A percentile compares a stretch with the other conserved stretches of the same genome.
These are phyloP conservation scores for Prostheceraeus crozeri DNA, from an alignment of 2,888 invertebrate species.

Conservation along the genomic window DNA sequence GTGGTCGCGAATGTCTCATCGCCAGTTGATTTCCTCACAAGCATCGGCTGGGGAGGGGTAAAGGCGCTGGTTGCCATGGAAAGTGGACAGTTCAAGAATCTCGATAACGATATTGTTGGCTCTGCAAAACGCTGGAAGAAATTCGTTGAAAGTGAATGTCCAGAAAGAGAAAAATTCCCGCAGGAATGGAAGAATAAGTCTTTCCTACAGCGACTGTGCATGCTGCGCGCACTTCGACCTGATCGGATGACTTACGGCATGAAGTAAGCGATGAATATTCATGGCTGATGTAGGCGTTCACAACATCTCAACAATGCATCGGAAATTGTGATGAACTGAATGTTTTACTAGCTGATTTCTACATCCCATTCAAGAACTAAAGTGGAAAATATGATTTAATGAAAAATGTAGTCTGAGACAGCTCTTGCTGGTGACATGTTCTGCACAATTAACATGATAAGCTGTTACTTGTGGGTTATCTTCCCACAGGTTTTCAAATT, in stretches of 20 bases:
- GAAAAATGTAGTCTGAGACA: too few relatives aligned
- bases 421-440: too few relatives aligned
- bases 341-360: too few relatives aligned
- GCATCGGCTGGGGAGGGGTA: constrained; percentile 87
- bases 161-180: constrained; percentile 90
- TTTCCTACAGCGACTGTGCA: constrained; percentile 82
- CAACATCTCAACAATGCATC: too few relatives aligned
- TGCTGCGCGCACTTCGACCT: constrained; percentile 83
- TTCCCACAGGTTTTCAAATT: too few relatives aligned
- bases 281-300: too few relatives aligned
- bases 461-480: too few relatives aligned
- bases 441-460: too few relatives aligned
- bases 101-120: constrained; percentile 88
- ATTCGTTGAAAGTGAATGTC: constrained; percentile 83
- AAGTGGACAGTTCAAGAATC: constrained; percentile 79
- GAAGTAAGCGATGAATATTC: too few relatives aligned
- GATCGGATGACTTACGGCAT: constrained; percentile 89
- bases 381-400: too few relatives aligned
- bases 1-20: constrained; percentile 82
- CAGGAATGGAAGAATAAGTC: constrained; percentile 97
- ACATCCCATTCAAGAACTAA: too few relatives aligned
- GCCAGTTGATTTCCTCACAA: constrained; percentile 85
- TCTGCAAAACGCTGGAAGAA: constrained; percentile 96
- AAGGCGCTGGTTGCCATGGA: constrained; percentile 55
- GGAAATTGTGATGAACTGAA: too few relatives aligned